Evolutionary conservation across 2,797 vertebrate genomes (phyloP), one percentile per base, ranked within the genome.

Genomic region (Gymnothorax javanicus): DNA sequence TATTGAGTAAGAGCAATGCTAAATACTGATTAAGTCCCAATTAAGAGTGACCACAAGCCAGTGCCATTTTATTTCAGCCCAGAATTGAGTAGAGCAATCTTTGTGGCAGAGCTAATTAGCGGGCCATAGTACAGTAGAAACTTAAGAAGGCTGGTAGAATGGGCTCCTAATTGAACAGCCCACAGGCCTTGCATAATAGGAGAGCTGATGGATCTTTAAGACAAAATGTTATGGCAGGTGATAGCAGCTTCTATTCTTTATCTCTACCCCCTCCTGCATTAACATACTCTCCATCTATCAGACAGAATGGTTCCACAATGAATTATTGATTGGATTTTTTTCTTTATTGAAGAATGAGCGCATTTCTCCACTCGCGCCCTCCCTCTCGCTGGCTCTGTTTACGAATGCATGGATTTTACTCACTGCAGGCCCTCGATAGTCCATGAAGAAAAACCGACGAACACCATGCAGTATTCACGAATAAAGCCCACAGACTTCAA

Each of bases 101-200:
- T 20, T 54, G n/a, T 60, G 9, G 75, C 50, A 17, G 43, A 1
- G 57, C 7, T 75, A 84, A 69, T 59, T 50, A 59, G 81, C 59
- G 25, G 25, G 4, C 13, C 67, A 20, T 56, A 62, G 91, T 92
- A 89, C 88, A 91, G 64, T 73, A 71, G 79, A 20, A 89, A 90
- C 84, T 91, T 86, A 85, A 88, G 75, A 77, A 73, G 71, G 86
- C 82, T 84, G 88, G 91, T 88, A 87, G 82, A 92, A 92, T 91
- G 90, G 88, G 88, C 90, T 90, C 86, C 90, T 90, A 87, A 89
- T 89, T 90, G 87, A 91, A 93, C 91, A 92, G 92, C 91, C 93
- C 89, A 92, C 86, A 88, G 91, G 91, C 86, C 88, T 90, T 85
- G 90, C 87, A 87, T 91, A 90, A 93, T 87, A 69, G 67, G 54